Conservation (phyloP, 2,888 invertebrate genomes). For the Phalangium opilio region DNA sequence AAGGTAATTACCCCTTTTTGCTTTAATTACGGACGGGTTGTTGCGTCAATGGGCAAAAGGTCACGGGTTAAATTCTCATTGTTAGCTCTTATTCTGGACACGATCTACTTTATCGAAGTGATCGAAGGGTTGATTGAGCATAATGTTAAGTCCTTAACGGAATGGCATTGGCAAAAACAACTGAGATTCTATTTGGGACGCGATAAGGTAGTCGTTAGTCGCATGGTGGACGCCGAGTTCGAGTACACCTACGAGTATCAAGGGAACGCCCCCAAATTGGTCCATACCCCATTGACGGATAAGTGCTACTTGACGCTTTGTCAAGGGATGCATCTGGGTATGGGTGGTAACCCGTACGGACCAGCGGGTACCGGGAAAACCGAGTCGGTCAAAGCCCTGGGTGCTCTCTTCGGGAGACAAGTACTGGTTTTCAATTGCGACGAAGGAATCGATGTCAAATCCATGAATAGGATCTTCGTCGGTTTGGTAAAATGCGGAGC, state of each 20-base stretch:
- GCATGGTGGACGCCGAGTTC: slow-evolving; percentile 88
- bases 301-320: slow-evolving; percentile 94
- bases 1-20: too few relatives aligned
- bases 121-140: slow-evolving; percentile 54
- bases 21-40: too few relatives aligned
- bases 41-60: too few relatives aligned
- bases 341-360: slow-evolving; percentile 97
- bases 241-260: slow-evolving; percentile 95
- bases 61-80: too few relatives aligned
- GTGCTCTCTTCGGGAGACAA: slow-evolving; percentile 72
- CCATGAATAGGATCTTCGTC: slow-evolving; percentile 84
- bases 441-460: slow-evolving; percentile 87
- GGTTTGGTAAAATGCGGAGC: slow-evolving; percentile 88
- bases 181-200: slow-evolving; percentile 56
- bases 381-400: slow-evolving; percentile 92
- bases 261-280: slow-evolving; percentile 87
- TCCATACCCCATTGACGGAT: slow-evolving; percentile 88
- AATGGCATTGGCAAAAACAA: slow-evolving; percentile 95
- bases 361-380: slow-evolving; percentile 99
- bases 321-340: slow-evolving; percentile 85
- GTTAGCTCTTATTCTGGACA: slow-evolving; percentile 80
- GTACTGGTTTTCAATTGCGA: slow-evolving; percentile 96
- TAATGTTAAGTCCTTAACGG: slow-evolving; percentile 45
- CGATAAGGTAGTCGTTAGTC: slow-evolving; percentile 42
- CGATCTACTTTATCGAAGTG: slow-evolving; percentile 75